Evolutionary conservation across 2,797 vertebrate genomes (phyloP).

Genomic region (Champsocephalus esox): DNA sequence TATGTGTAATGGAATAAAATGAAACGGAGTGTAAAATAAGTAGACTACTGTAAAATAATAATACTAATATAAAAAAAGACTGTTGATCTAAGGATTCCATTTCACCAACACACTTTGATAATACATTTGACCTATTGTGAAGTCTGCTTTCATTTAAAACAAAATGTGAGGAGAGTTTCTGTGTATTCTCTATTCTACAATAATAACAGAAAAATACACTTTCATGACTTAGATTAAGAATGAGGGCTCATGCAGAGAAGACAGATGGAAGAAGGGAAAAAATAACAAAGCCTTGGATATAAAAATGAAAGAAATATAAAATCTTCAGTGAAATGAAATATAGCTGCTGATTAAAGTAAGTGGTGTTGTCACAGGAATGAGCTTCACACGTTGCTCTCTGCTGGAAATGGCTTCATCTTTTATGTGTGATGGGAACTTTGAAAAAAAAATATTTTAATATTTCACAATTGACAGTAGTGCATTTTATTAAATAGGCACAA

Average conservation of each 20-base stretch:
- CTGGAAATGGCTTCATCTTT: constrained; percentile 43
- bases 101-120: no score
- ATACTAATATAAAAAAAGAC: no score
- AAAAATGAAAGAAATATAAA: constrained; percentile 39
- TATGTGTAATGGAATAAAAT: no score
- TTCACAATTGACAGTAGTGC: constrained; percentile 14
- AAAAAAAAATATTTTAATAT: neutral
- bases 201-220: constrained; percentile 2
- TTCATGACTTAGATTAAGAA: constrained; percentile 35
- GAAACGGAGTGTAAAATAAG: no score
- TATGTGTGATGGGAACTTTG: neutral
- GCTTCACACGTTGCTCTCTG: constrained; percentile 29
- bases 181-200: constrained; percentile 1
- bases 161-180: neutral
- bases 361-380: constrained; percentile 56
- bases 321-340: constrained; percentile 35
- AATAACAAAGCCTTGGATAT: no score
- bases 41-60: no score
- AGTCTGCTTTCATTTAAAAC: no score
- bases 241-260: constrained; percentile 23
- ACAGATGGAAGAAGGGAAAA: neutral
- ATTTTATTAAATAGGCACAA: neutral
- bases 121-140: no score
- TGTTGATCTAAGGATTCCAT: no score
- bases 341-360: constrained; percentile 61